A percentile compares a stretch with the other conserved stretches of the same genome.
These are phyloP conservation scores for Nemapogon koenigi DNA, from an alignment of 2,888 invertebrate species.

Conservation along the genomic window DNA sequence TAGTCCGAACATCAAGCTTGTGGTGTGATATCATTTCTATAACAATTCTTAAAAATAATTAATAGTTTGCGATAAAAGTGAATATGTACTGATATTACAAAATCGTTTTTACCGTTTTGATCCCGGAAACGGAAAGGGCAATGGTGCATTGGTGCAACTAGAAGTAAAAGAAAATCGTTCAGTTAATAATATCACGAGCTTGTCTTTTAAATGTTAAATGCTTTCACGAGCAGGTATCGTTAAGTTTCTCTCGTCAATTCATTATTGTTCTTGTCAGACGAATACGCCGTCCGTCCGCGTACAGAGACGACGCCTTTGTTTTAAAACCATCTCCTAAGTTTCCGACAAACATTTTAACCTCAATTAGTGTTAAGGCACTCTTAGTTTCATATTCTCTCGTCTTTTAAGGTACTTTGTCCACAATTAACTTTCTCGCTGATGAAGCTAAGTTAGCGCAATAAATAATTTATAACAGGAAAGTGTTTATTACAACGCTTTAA, in stretches of 20 bases:
- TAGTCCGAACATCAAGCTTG: background rate
- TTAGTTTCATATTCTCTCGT: conserved; percentile 36
- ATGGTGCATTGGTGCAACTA: too few species aligned
- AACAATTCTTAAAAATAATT: too few species aligned
- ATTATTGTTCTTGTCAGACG: conserved; percentile 30
- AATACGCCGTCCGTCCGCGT: conserved; percentile 24
- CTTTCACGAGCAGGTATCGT: background rate
- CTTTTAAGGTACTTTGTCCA: conserved; percentile 41
- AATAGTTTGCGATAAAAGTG: too few species aligned
- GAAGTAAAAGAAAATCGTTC: too few species aligned
- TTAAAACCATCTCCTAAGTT: conserved; percentile 38
- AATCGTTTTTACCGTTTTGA: too few species aligned
- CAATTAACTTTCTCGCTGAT: too few species aligned
- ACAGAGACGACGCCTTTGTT: conserved; percentile 41
- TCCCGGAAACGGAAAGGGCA: too few species aligned
- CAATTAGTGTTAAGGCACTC: conserved; percentile 42
- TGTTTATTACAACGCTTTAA: too few species aligned
- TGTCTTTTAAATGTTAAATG: background rate
- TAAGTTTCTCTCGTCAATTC: conserved; percentile 33
- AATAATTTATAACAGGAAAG: too few species aligned
- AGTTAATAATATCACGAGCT: background rate
- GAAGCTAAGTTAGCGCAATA: too few species aligned
- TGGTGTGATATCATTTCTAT: too few species aligned
- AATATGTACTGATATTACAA: too few species aligned
- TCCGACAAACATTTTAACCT: conserved; percentile 39